Conservation (phyloP, 2,113 vertebrate species). For the Serinus canaria region DNA sequence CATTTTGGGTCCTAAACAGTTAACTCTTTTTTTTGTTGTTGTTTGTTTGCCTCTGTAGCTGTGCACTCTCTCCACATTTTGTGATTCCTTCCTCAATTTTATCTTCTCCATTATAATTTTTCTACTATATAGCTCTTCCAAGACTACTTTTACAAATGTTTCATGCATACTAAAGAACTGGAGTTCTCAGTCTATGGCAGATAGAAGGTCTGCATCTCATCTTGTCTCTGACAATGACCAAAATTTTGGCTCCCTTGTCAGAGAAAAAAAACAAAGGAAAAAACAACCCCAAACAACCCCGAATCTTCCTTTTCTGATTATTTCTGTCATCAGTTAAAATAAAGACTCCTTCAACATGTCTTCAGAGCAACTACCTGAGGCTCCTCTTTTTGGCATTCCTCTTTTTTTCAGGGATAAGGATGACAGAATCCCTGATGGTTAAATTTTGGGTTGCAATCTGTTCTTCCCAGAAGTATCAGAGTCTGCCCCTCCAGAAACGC, state of each 20-base stretch:
- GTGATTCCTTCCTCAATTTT: not conserved
- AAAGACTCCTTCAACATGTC: not conserved
- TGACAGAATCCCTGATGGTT: not conserved
- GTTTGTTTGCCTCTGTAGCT: not conserved
- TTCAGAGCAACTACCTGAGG: not conserved
- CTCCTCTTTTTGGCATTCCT: not conserved
- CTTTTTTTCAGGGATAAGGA: not conserved
- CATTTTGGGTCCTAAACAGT: not conserved
- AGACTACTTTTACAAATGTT: not conserved
- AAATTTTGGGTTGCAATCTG: not conserved
- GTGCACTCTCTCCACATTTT: not conserved
- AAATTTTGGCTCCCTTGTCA: not conserved
- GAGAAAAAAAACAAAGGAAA: not conserved
- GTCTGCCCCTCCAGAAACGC: not conserved
- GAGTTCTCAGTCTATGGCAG: not conserved
- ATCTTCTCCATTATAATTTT: not conserved
- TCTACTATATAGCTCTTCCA: not conserved
- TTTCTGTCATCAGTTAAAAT: not conserved
- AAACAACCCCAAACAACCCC: not conserved
- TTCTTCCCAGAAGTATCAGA: not conserved
- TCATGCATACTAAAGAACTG: not conserved
- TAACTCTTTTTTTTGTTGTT: not conserved
- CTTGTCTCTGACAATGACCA: not conserved
- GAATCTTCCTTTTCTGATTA: not conserved
- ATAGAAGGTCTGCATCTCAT: not conserved